These are phyloP conservation scores for Cnemophilus loriae DNA, from an alignment of 2,113 vertebrate genomes.

Conservation along the genomic window DNA sequence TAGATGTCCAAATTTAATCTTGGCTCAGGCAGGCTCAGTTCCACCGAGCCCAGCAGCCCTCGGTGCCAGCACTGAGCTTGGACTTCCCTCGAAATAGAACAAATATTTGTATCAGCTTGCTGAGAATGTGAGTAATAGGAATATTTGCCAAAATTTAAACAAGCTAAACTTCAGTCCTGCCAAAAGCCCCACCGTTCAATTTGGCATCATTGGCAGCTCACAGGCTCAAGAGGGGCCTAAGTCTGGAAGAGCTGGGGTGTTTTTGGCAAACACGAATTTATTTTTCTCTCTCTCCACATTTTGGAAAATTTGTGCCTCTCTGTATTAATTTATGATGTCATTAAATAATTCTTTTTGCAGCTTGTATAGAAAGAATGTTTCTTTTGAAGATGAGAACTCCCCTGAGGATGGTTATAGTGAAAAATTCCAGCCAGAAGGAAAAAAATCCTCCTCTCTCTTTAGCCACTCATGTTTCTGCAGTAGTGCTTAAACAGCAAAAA, in stretches of 20 bases:
- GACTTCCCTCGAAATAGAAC: conserved; percentile 49
- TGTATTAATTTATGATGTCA: conserved; percentile 65
- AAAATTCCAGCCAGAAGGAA: conserved; percentile 14
- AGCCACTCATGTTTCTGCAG: conserved; percentile 2
- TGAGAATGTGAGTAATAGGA: conserved; percentile 47
- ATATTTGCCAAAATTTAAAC: conserved; percentile 53
- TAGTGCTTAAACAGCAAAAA: not conserved
- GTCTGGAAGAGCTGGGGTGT: conserved; percentile 37
- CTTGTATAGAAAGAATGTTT: conserved; percentile 57
- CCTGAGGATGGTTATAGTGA: conserved; percentile 21
- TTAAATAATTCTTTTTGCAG: conserved; percentile 69
- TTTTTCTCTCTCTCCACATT: conserved; percentile 13
- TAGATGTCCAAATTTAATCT: conserved; percentile 26
- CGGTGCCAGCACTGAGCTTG: conserved; percentile 30
- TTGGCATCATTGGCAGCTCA: conserved; percentile 50
- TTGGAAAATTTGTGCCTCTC: conserved; percentile 62
- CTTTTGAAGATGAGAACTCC: conserved; percentile 63
- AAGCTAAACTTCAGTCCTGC: conserved; percentile 44
- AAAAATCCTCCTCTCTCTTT: not conserved
- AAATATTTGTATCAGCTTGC: conserved; percentile 63
- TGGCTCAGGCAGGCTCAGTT: not conserved
- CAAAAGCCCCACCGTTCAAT: conserved; percentile 40
- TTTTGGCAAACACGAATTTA: conserved; percentile 26
- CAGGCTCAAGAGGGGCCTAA: conserved; percentile 32
- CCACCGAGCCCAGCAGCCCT: not conserved